Base-by-base conservation (phyloP, 2,888 invertebrate species). In the Drosophila anceps region DNA sequence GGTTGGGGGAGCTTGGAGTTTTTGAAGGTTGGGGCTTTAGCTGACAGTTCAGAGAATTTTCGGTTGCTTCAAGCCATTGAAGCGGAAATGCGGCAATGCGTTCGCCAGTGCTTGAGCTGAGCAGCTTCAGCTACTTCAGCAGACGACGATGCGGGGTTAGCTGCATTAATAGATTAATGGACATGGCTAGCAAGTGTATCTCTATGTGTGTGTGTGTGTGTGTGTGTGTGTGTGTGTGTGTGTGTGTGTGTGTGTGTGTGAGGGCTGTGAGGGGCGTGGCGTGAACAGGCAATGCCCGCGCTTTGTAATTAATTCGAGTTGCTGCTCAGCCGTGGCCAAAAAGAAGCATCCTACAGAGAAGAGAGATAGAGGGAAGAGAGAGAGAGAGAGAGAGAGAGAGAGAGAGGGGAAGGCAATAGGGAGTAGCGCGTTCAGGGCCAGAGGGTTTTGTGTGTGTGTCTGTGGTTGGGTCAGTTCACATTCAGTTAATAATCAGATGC, bases 51-150 rank as follows among this genome's bases (percentile, higher is more conserved):
- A 50, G 35, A 67, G 53, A 46, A 60, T 55, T 66, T 63, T 68
- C 58, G 78, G 63, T 63, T 61, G 67, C 63, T 57, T 64, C 54
- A 7, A 71, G 69, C 78, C 81, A 86, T 81, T 90, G 87, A 86
- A 90, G 87, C 89, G 90, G 82, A 88, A 87, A 88, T 48, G 27
- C 79, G 82, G 82, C 83, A 88, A 85, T 88, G 82, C 85, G 88
- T 86, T 60, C 62, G 46, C 62, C 59, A 59, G 69, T 60, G 29
- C 58, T 70, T 48, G 57, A 58, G 55, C 71, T 3, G 64, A 33
- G 50, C 39, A 31, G 60, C 33, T 27, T 54, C 43, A 31, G 60
- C 37, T 43, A 24, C 59, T 54, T 39, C 31, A 24, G 46, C 20
- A 20, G 18, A 35, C 37, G 27, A 48, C 10, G 48, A n/a, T 24